Base-by-base conservation (phyloP, 2,113 vertebrate genomes). In the Urocynchramus pylzowi region DNA sequence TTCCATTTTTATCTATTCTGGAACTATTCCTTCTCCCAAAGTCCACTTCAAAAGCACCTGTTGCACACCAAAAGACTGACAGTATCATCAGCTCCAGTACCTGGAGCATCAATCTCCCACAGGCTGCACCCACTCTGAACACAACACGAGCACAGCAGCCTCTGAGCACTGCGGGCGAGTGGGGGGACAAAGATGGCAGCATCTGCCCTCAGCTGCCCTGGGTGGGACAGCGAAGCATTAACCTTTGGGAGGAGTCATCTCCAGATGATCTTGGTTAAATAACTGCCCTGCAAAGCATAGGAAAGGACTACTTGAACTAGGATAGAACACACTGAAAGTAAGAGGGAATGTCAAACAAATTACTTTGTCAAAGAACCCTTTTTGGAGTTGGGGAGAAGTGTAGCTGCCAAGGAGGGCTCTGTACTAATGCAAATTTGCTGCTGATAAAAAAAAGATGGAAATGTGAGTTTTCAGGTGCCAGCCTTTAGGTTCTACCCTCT, bases 151-250 rank as follows among this genome's bases (percentile, higher is more conserved):
- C 1, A 16, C 37, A 49, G 12, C 68, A 75, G 80, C 13, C 42
- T 23, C 47, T 6, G 6, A 21, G 50, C 50, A 7, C 1, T 0
- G 31, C 0, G 1, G 24, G 28, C 1, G 18, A 63, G 39, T 2
- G 12, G 24, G 50, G 8, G 26, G 35, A 22, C 57, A 87, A 50
- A 44, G 47, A 35, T 0, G 15, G 37, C 37, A 85, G 21, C 56
- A 49, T 0, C 83, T 37, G 47, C 42, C 37, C 60, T 50, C 54
- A 8, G 24, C 70, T 33, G 20, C 57, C 52, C 27, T 16, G 10
- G 28, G 2, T 15, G 52, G 44, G 27, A 68, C 33, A 54, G 17
- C 3, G 7, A 39, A n/a, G 7, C 2, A 17, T 13, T 2, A 5
- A 31, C 24, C 35, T 82, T 31, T 70, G 12, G 7, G 16, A 26